These are phyloP conservation scores for Echinops telfairi DNA, from an alignment of 2,113 vertebrate genomes.

Conservation along the genomic window DNA sequence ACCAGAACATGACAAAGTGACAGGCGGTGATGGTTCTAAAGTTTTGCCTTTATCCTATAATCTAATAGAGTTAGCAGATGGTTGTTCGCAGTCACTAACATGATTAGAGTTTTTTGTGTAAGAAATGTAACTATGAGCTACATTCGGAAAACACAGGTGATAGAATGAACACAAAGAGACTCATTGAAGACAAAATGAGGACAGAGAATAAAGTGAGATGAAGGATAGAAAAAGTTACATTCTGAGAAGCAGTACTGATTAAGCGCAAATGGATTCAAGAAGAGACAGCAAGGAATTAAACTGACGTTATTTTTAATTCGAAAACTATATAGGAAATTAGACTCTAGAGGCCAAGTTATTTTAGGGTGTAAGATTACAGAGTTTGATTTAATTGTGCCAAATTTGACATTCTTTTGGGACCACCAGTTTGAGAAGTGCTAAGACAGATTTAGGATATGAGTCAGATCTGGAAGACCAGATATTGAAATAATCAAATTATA, in stretches of 20 bases:
- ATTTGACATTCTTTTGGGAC: constrained; percentile 29
- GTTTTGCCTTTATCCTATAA: constrained; percentile 45
- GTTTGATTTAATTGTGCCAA: neutral
- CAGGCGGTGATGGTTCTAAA: neutral
- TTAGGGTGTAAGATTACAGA: neutral
- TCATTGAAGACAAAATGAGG: neutral
- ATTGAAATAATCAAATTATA: neutral
- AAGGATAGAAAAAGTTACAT: neutral
- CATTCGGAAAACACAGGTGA: constrained; percentile 31
- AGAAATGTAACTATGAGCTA: neutral
- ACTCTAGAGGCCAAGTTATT: constrained; percentile 24
- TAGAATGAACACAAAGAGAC: constrained; percentile 7
- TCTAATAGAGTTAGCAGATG: neutral
- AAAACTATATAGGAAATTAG: constrained; percentile 24
- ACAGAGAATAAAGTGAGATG: neutral
- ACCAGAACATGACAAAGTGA: neutral
- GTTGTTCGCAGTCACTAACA: neutral
- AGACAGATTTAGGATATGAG: neutral
- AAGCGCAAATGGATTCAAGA: constrained; percentile 9
- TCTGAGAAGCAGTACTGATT: neutral
- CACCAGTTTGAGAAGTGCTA: constrained; percentile 4
- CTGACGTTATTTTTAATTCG: constrained; percentile 22
- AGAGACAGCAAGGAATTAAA: neutral
- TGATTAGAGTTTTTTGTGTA: constrained; percentile 53
- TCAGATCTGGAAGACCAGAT: neutral